A percentile compares a stretch with the other conserved stretches of the same genome.
phyloP scores from a whole-genome alignment of 2,797 vertebrate genomes.

The Urosaurus nigricauda region DNA sequence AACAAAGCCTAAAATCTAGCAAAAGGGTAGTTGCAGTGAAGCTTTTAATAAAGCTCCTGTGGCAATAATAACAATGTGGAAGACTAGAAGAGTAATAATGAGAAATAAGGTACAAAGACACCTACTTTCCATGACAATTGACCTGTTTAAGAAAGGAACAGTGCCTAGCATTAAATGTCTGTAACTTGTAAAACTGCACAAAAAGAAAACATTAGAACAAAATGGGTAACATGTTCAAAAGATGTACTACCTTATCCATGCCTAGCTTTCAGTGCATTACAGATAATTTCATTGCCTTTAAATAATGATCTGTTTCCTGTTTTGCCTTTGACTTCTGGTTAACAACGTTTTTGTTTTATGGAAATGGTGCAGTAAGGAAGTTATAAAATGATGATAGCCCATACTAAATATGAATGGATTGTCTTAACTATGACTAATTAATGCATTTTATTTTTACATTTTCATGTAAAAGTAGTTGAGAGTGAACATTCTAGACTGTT shows the following conservation, averaged over 20 bases:
- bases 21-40: not conserved
- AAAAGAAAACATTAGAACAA: slow-evolving; percentile 25
- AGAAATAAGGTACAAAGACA: slow-evolving; percentile 23
- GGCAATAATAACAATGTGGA: not conserved
- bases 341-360: slow-evolving; percentile 18
- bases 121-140: slow-evolving; percentile 26
- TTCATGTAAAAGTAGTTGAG: slow-evolving; percentile 5
- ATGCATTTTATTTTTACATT: slow-evolving; percentile 33
- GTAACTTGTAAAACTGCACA: slow-evolving; percentile 38
- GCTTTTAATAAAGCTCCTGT: not conserved
- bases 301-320: slow-evolving; percentile 55
- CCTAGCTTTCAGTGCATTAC: slow-evolving; percentile 40
- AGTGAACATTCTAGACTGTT: slow-evolving; percentile 9
- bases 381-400: slow-evolving; percentile 38
- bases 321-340: slow-evolving; percentile 42
- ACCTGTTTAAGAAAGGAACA: slow-evolving; percentile 10
- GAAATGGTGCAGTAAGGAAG: slow-evolving; percentile 55
- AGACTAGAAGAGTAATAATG: slow-evolving; percentile 32
- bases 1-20: slow-evolving; percentile 27
- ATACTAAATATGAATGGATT: slow-evolving; percentile 44
- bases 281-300: slow-evolving; percentile 53
- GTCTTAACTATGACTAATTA: slow-evolving; percentile 6
- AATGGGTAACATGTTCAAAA: slow-evolving; percentile 28
- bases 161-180: slow-evolving; percentile 21
- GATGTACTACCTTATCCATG: slow-evolving; percentile 6